Evolutionary conservation across 2,113 vertebrate species (phyloP).

Genomic region (Carlito syrichta): DNA sequence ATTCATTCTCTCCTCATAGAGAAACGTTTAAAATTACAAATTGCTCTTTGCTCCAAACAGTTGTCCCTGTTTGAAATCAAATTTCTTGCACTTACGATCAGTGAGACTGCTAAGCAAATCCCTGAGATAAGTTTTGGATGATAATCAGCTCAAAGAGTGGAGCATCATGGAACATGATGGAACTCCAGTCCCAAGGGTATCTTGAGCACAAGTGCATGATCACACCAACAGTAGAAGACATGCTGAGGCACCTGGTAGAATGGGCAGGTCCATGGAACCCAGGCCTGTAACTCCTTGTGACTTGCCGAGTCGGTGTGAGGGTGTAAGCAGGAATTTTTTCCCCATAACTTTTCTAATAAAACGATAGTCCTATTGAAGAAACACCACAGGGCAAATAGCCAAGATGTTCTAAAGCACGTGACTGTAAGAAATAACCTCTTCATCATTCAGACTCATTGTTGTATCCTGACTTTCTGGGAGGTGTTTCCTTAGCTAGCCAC

Average conservation of each 20-base stretch:
- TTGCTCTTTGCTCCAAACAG: not conserved
- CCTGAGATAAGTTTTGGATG: not conserved
- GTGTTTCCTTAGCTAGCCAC: slow-evolving; percentile 19
- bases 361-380: not conserved
- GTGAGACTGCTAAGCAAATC: not conserved
- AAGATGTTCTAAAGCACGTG: slow-evolving; percentile 12
- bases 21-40: not conserved
- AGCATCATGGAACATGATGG: not conserved
- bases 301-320: not conserved
- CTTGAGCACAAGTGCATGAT: not conserved
- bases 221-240: not conserved
- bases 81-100: not conserved
- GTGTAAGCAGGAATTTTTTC: not conserved
- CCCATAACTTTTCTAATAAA: not conserved
- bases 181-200: not conserved
- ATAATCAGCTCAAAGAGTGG: not conserved
- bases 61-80: not conserved
- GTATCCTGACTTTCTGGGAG: slow-evolving; percentile 17
- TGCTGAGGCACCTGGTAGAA: not conserved
- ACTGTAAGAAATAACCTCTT: slow-evolving; percentile 17
- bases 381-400: not conserved
- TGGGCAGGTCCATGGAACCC: not conserved
- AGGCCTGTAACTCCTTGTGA: not conserved
- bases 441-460: not conserved
- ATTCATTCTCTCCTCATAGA: not conserved